Percentiles rank a stretch among this genome's conserved stretches.
phyloP scores from a whole-genome alignment of 2,797 vertebrate species.

The Podargus strigoides region DNA sequence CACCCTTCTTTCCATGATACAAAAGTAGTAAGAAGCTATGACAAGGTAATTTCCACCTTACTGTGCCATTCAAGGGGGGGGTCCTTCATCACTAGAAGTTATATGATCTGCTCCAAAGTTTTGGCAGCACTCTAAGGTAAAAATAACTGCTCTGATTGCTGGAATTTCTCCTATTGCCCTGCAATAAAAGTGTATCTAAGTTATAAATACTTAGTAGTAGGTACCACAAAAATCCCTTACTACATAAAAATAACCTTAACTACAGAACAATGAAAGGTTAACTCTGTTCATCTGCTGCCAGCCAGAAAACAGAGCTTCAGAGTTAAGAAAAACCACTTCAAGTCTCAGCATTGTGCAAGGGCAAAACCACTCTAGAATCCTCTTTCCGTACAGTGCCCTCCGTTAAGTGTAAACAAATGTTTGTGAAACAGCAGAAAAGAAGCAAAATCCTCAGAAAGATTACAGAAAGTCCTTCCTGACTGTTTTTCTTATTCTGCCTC shows the following conservation, averaged over 20 bases:
- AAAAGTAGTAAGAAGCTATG: not conserved
- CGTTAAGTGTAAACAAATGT: conserved; percentile 2
- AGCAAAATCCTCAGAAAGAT: not conserved
- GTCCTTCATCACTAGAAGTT: not conserved
- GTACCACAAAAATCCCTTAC: not conserved
- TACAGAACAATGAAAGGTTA: not conserved
- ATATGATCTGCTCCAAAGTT: not conserved
- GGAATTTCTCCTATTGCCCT: not conserved
- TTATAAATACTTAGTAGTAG: not conserved
- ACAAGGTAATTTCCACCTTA: not conserved
- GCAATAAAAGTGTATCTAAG: not conserved
- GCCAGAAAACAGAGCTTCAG: not conserved
- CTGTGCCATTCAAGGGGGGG: not conserved
- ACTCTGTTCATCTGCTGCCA: not conserved
- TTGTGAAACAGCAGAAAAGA: not conserved
- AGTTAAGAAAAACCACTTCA: not conserved
- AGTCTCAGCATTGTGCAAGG: not conserved
- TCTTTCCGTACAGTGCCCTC: not conserved
- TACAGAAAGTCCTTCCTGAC: not conserved
- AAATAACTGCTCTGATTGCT: not conserved
- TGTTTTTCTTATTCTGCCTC: not conserved
- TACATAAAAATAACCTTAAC: not conserved
- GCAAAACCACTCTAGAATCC: not conserved
- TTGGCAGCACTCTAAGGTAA: not conserved
- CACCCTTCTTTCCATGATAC: not conserved